A percentile compares a stretch with the other conserved stretches of the same genome.
Evolutionary conservation across 2,113 vertebrate species (phyloP).

Genomic region (Plotosus lineatus): DNA sequence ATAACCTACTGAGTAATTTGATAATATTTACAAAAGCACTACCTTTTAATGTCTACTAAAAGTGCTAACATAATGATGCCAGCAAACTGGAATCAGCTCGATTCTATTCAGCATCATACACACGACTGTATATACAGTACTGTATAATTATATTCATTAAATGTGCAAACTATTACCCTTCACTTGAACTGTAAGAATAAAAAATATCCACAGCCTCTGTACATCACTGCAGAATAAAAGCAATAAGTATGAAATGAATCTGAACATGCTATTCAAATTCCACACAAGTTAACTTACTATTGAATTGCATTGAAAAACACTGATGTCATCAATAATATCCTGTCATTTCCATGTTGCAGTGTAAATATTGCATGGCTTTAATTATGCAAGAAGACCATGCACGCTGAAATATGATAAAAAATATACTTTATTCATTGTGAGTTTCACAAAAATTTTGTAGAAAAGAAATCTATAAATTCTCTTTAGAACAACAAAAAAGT

Average conservation of each 20-base stretch:
- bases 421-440: slow-evolving; percentile 58
- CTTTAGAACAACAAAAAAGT: slow-evolving; percentile 60
- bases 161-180: neutral
- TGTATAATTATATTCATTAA: neutral
- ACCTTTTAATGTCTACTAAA: neutral
- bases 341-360: neutral
- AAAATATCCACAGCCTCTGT: neutral
- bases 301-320: neutral
- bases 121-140: too few species aligned
- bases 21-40: neutral
- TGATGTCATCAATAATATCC: too few species aligned
- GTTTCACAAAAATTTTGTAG: slow-evolving; percentile 44
- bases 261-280: neutral
- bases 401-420: slow-evolving; percentile 66
- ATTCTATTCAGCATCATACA: neutral
- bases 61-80: neutral
- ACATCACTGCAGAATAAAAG: neutral
- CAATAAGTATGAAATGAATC: neutral
- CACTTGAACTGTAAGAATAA: neutral
- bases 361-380: neutral
- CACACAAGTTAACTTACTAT: neutral
- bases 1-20: neutral
- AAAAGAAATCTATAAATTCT: slow-evolving; percentile 67
- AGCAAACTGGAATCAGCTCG: neutral
- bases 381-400: neutral